These are phyloP conservation scores for Drosophila mimetica DNA, from an alignment of 2,888 invertebrate species.

Conservation along the genomic window DNA sequence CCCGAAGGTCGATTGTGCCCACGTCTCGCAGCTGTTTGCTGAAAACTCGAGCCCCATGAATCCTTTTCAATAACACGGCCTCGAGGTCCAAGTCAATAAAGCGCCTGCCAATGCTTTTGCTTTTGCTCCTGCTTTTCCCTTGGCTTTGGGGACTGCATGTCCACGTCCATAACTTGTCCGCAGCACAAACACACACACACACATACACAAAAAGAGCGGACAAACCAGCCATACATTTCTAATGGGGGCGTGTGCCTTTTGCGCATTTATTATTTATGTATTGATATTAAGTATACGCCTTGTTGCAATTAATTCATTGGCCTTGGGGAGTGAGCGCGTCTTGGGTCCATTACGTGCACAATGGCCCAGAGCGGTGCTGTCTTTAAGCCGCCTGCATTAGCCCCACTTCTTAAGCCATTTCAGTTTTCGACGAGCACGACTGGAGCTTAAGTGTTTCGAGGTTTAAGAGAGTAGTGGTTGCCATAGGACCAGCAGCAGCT, in stretches of 20 bases:
- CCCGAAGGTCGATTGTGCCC: slow-evolving; percentile 65
- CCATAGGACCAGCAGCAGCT: too few species aligned
- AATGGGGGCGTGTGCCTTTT: slow-evolving; percentile 33
- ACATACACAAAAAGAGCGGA: slow-evolving; percentile 7
- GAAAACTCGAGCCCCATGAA: slow-evolving; percentile 58
- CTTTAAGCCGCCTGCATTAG: slow-evolving; percentile 31
- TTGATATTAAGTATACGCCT: slow-evolving; percentile 63
- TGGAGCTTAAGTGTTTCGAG: slow-evolving; percentile 7
- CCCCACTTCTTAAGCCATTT: slow-evolving; percentile 16
- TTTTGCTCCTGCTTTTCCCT: slow-evolving; percentile 41
- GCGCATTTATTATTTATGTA: slow-evolving; percentile 69
- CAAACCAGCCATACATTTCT: slow-evolving; percentile 31
- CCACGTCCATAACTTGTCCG: slow-evolving; percentile 32
- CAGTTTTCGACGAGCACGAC: slow-evolving; percentile 11
- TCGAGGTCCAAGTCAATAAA: slow-evolving; percentile 65
- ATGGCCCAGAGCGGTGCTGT: slow-evolving; percentile 12
- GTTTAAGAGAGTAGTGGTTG: not conserved
- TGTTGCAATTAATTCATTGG: slow-evolving; percentile 69
- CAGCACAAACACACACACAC: slow-evolving; percentile 4
- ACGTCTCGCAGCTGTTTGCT: slow-evolving; percentile 49
- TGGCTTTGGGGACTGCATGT: slow-evolving; percentile 56
- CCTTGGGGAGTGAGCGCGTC: slow-evolving; percentile 44
- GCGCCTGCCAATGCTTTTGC: slow-evolving; percentile 9
- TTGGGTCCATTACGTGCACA: slow-evolving; percentile 39
- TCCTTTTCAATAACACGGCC: slow-evolving; percentile 63